Evolutionary conservation across 2,113 vertebrate genomes (phyloP).

Genomic region (Phodopus roborovskii): DNA sequence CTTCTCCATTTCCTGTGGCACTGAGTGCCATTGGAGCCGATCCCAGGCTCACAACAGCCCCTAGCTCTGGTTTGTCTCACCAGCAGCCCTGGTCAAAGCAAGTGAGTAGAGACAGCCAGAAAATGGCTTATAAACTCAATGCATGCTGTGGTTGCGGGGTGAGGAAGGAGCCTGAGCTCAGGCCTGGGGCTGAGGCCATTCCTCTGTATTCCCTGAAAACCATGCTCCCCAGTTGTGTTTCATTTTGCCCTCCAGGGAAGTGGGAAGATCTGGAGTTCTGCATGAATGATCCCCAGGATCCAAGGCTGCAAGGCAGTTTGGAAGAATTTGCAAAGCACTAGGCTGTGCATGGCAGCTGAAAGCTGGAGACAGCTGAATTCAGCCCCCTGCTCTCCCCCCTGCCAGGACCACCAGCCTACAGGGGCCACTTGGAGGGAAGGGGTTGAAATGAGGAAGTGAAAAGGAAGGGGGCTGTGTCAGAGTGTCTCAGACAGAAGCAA

Average conservation of each 20-base stretch:
- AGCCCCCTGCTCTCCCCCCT: not conserved
- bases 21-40: not conserved
- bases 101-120: not conserved
- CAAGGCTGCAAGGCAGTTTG: not conserved
- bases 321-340: not conserved
- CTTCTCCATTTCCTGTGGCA: not conserved
- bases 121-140: not conserved
- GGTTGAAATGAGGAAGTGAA: not conserved
- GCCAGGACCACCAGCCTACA: accelerated
- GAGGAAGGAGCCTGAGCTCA: not conserved
- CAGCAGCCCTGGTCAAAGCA: conserved; percentile 14
- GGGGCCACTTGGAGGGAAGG: not conserved
- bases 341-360: too few species aligned
- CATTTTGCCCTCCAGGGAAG: not conserved
- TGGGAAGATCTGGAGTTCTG: not conserved
- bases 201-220: not conserved
- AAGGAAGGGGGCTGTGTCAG: not conserved
- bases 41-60: not conserved
- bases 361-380: not conserved
- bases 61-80: conserved; percentile 31
- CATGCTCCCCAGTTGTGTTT: not conserved
- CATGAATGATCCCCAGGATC: not conserved
- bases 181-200: not conserved
- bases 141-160: not conserved
- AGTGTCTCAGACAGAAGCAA: not conserved